Evolutionary conservation across 2,888 invertebrate species (phyloP), one percentile per base, ranked within the genome.

Genomic region (Polyommatus icarus): DNA sequence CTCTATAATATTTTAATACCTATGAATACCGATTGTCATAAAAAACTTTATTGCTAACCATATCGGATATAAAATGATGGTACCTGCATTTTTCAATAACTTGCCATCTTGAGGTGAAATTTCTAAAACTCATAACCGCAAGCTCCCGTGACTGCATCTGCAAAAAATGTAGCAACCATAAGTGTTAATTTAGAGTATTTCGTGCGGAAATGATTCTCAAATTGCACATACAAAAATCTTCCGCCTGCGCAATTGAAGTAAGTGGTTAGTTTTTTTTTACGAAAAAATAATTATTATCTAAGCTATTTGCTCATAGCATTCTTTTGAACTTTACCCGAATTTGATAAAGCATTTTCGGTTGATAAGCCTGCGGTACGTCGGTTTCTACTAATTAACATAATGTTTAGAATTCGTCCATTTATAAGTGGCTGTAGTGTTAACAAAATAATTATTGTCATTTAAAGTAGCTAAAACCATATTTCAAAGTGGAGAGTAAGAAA

Each of bases 181-280:
- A 88, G 87, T 89, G 86, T 88, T 85, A 86, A 87, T 93, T 92
- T 87, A 87, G 84, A 81, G 83, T 83, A 88, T 86, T 88, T 91
- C 91, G 88, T 89, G 92, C 93, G 93, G 93, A 93, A 92, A 91
- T 90, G 87, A 88, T 87, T 91, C 93, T 93, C 93, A 91, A 92
- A 92, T 93, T 93, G 92, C 93, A 91, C 87, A 89, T 85, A 83
- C 84, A 87, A 84, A 86, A 85, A 84, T 87, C 89, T 91, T 91
- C 90, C 90, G 91, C 91, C 90, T 89, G 85, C 85, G 79, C 83
- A 84, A 84, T 80, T 82, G 81, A 78, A 80, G 79, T 78, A 79
- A 80, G 82, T 79, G 79, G 50, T 79, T 79, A 81, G 77, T 80
- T 81, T 79, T 81, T 79, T 81, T 83, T 83, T 84, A 84, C 83